Evolutionary conservation across 2,888 invertebrate species (phyloP), one percentile per base, ranked within the genome.

Genomic region (Chydorus sphaericus): DNA sequence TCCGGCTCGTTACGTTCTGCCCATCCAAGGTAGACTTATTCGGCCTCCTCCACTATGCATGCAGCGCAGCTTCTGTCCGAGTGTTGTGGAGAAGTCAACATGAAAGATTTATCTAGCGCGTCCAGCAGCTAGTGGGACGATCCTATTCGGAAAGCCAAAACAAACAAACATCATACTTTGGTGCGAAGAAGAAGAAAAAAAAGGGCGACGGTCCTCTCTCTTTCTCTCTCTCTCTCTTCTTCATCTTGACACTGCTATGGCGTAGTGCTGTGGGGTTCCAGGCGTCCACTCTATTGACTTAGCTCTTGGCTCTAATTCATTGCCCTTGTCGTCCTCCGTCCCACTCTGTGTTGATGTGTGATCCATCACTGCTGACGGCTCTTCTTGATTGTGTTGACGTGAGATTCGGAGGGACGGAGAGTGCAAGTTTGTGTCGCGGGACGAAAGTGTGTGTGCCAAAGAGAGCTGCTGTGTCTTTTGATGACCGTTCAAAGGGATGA

Each of bases 231-330:
- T 23, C 16, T 10, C 16, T 39, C 16, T 39, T 16, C 10, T 39
- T 39, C 23, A 4, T 10, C 14, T 20, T 18, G 4, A 10, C 16
- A 10, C 23, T 3, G 39, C 18, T 39, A 38, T 37, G 20, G 16
- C 38, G 4, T 18, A 10, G 20, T 36, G 4, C 36, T 3, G 36
- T 4, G 36, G 8, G 16, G n/a, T 36, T 14, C 4, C 36, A n/a
- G n/a, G n/a, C n/a, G n/a, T n/a, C n/a, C n/a, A n/a, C 26, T 26
- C 44, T 44, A 44, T 44, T 44, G 44, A 44, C 44, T 44, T 44
- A 44, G 44, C 44, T 44, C 5, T 28, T 39, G 20, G 23, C 8
- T 44, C 44, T 44, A 44, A 44, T 44, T 44, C 44, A 44, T 44
- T 44, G 44, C 18, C 44, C 44, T 44, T 44, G 44, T 44, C 44